phyloP scores from a whole-genome alignment of 2,888 invertebrate species.

The Caenorhabditis sp. region DNA sequence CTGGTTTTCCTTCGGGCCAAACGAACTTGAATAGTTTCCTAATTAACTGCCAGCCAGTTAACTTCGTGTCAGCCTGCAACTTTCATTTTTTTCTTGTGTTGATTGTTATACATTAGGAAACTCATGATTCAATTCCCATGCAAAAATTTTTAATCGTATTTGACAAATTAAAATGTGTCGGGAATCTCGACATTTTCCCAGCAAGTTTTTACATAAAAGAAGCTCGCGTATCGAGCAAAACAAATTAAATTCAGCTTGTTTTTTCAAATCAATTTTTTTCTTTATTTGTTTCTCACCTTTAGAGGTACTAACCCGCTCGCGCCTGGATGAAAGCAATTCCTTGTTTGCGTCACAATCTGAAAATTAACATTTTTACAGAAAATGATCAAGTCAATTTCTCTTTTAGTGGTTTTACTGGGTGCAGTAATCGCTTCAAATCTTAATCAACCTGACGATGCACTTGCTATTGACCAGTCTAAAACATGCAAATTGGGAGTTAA shows the following conservation, averaged over 20 bases:
- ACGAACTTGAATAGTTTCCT: slow-evolving; percentile 57
- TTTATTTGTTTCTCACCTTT: slow-evolving; percentile 27
- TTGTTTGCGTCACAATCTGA: neutral
- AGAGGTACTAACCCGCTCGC: slow-evolving; percentile 52
- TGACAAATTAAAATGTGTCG: neutral
- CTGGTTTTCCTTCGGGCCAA: slow-evolving; percentile 79
- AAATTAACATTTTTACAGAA: neutral
- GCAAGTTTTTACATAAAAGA: neutral
- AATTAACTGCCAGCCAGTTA: slow-evolving; percentile 54
- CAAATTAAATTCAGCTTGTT: neutral
- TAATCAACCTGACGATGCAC: neutral
- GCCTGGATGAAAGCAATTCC: slow-evolving; percentile 54
- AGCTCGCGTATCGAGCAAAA: neutral
- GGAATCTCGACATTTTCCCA: neutral
- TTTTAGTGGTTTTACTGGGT: slow-evolving; percentile 4
- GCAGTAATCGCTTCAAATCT: slow-evolving; percentile 7
- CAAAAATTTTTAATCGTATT: neutral
- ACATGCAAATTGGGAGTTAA: slow-evolving; percentile 23
- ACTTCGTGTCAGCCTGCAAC: slow-evolving; percentile 38
- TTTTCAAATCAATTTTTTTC: slow-evolving; percentile 1
- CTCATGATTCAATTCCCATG: neutral
- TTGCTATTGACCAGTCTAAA: neutral
- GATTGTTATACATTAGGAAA: no score
- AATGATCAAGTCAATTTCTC: neutral
- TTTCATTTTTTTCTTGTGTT: neutral